Evolutionary conservation across 1,140 invertebrate genomes (phyloP).

Genomic region (Periplaneta americana): DNA sequence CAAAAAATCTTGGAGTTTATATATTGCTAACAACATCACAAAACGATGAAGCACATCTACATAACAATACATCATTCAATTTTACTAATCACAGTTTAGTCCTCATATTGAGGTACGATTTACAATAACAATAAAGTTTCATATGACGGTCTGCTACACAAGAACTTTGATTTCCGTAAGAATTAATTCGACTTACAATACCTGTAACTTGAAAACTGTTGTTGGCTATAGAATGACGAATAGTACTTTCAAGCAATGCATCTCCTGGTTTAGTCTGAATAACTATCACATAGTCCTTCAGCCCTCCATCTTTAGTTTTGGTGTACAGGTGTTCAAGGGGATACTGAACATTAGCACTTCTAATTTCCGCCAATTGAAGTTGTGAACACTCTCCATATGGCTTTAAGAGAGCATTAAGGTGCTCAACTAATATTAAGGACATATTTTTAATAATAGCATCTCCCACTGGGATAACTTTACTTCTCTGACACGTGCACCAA

Average conservation of each 20-base stretch:
- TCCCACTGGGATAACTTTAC: conserved; percentile 22
- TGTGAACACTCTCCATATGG: conserved; percentile 40
- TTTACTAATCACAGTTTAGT: not conserved
- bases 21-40: too few relatives aligned
- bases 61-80: too few relatives aligned
- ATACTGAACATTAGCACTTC: conserved; percentile 46
- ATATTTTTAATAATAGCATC: not conserved
- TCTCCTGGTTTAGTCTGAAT: conserved; percentile 59
- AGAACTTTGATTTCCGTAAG: conserved; percentile 72
- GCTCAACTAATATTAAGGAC: conserved; percentile 43
- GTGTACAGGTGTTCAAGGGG: conserved; percentile 11
- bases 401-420: conserved; percentile 56
- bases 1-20: too few relatives aligned
- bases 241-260: conserved; percentile 70
- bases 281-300: conserved; percentile 58
- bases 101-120: not conserved
- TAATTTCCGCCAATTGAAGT: conserved; percentile 45
- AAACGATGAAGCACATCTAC: too few relatives aligned
- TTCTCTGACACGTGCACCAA: conserved; percentile 77
- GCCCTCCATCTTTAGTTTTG: conserved; percentile 5
- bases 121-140: conserved; percentile 73
- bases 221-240: conserved; percentile 35
- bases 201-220: conserved; percentile 45
- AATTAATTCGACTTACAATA: conserved; percentile 70
- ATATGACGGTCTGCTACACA: conserved; percentile 69